phyloP scores from a whole-genome alignment of 2,797 vertebrate genomes.

The Limnodromus scolopaceus region DNA sequence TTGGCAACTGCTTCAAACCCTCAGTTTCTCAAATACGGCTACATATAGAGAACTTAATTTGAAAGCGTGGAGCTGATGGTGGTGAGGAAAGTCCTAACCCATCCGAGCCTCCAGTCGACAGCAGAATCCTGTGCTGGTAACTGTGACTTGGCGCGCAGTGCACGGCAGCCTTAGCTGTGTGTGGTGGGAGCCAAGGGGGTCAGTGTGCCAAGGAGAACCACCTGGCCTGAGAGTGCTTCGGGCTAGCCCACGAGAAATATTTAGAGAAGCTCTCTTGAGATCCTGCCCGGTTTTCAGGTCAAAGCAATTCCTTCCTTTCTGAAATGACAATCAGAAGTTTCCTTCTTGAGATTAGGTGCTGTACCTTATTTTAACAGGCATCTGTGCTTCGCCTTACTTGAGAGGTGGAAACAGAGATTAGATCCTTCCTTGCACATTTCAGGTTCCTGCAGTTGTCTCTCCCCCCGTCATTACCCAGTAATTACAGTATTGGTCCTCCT shows the following conservation, averaged over 20 bases:
- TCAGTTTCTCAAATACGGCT: not conserved
- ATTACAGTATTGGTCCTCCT: not conserved
- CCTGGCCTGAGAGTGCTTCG: not conserved
- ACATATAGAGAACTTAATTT: not conserved
- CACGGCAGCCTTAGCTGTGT: accelerated
- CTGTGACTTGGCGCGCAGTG: not conserved
- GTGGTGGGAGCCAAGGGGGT: not conserved
- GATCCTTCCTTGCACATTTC: not conserved
- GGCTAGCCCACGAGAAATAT: not conserved
- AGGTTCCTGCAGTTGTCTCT: not conserved
- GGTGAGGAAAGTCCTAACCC: not conserved
- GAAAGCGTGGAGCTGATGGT: not conserved
- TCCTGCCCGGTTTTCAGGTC: not conserved
- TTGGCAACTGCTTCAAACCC: not conserved
- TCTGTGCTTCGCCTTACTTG: not conserved
- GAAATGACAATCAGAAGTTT: not conserved
- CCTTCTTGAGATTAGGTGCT: not conserved
- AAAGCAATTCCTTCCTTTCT: not conserved
- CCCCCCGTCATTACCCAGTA: not conserved
- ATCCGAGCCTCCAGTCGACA: not conserved
- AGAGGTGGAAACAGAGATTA: not conserved
- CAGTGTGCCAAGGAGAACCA: not conserved
- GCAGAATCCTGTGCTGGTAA: not conserved
- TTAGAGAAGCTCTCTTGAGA: not conserved
- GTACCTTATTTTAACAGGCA: not conserved